Percentiles rank a stretch among this genome's conserved stretches.
Evolutionary conservation across 2,113 vertebrate species (phyloP).

Genomic region (Datnioides undecimradiatus): DNA sequence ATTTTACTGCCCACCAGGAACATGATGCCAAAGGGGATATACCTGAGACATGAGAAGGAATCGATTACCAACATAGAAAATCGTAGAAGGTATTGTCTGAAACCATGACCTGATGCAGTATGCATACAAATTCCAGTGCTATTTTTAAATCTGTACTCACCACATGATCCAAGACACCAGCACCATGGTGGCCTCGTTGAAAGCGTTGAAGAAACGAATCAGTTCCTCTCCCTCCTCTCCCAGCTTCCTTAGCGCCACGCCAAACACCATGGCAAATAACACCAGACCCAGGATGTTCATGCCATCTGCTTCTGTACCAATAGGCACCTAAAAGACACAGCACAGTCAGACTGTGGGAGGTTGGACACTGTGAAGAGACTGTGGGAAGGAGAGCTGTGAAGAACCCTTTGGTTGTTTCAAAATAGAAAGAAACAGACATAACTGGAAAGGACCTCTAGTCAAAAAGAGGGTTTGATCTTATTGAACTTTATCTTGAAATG

Average conservation of each 20-base stretch:
- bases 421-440: neutral
- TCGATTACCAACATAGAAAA: neutral
- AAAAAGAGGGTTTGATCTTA: too few relatives aligned
- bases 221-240: conserved; percentile 95
- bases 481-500: too few relatives aligned
- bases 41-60: conserved; percentile 84
- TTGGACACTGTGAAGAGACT: neutral
- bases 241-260: conserved; percentile 94
- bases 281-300: conserved; percentile 99
- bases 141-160: conserved; percentile 81
- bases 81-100: neutral
- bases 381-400: neutral
- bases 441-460: neutral
- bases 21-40: conserved; percentile 96
- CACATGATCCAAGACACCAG: conserved; percentile 99
- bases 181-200: conserved; percentile 99
- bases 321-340: conserved; percentile 85
- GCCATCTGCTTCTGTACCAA: conserved; percentile 89
- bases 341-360: neutral
- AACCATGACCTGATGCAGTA: neutral
- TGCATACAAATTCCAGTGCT: neutral
- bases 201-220: conserved; percentile 96
- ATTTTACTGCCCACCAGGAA: conserved; percentile 99
- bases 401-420: neutral
- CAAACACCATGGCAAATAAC: conserved; percentile 94